Evolutionary conservation across 2,888 invertebrate genomes (phyloP), one percentile per base, ranked within the genome.

Genomic region (Zelleria hepariella): DNA sequence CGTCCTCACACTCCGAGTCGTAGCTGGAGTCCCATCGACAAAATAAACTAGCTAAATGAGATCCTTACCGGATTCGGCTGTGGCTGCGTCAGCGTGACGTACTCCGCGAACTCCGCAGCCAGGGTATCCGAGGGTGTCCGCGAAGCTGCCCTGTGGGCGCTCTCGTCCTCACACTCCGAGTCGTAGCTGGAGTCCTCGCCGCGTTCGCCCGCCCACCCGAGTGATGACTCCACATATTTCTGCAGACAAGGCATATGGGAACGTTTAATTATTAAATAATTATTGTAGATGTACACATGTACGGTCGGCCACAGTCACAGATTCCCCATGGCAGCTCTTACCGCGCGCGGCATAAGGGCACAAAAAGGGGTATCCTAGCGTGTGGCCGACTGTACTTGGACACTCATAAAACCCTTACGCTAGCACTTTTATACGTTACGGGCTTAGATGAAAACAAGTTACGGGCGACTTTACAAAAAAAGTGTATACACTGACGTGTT

Each of bases 1-100:
- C 91, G 26, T 90, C 92, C 63, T 94, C 94, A 74, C 92, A 94
- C 78, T 96, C 95, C 21, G 95, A 95, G 85, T 96, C 96, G 82
- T 96, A 96, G 74, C 95, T 95, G 60, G 95, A 95, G 82, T 96
- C 96, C 73, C n/a, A n/a, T n/a, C n/a, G n/a, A n/a, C n/a, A n/a
- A n/a, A n/a, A n/a, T n/a, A n/a, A n/a, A n/a, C n/a, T n/a, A n/a
- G n/a, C n/a, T n/a, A n/a, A n/a, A n/a, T n/a, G n/a, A n/a, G n/a
- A n/a, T n/a, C n/a, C n/a, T n/a, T n/a, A n/a, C 87, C 81, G 82
- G 85, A 66, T 82, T 84, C 61, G 74, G 79, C 65, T 74, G 79
- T 64, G 79, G 73, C 48, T 75, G 71, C 18, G 85, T 78, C 57
- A 91, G 86, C 58, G 93, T 93, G 67, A 95, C 93, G 77, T 96